phyloP scores from a whole-genome alignment of 2,888 invertebrate genomes.

The Trissolcus brochymenae region DNA sequence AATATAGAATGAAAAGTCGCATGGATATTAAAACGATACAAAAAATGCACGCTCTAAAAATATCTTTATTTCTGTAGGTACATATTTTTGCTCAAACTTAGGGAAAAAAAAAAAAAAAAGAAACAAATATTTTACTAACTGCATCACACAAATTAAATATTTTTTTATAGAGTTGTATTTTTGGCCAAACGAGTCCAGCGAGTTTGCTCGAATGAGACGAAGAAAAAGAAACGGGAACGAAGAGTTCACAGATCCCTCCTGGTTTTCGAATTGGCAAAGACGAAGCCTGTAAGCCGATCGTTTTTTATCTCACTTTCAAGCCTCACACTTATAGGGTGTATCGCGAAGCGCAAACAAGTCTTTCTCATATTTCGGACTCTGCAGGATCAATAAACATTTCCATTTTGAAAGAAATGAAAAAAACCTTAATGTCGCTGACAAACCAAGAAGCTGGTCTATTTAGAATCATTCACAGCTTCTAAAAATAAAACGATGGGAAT shows the following conservation, averaged over 20 bases:
- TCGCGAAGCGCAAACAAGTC: slow-evolving; percentile 31
- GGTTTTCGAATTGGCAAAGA: slow-evolving; percentile 52
- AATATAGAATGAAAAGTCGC: too few species aligned
- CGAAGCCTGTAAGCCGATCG: slow-evolving; percentile 59
- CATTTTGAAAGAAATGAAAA: slow-evolving; percentile 6
- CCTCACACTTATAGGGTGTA: slow-evolving; percentile 52
- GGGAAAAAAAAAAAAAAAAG: too few species aligned
- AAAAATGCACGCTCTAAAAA: too few species aligned
- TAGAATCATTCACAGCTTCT: too few species aligned
- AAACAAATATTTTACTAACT: too few species aligned
- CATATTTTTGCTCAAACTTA: too few species aligned
- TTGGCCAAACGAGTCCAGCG: slow-evolving; percentile 33
- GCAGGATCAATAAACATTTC: slow-evolving; percentile 42
- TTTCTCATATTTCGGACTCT: slow-evolving; percentile 41
- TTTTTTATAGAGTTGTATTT: slow-evolving; percentile 36
- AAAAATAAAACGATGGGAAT: too few species aligned
- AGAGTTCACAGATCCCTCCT: slow-evolving; percentile 32
- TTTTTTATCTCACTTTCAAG: slow-evolving; percentile 55
- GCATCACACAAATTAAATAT: slow-evolving; percentile 3
- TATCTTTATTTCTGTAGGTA: too few species aligned
- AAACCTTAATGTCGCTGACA: neutral
- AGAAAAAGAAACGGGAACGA: slow-evolving; percentile 44
- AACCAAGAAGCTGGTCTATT: too few species aligned
- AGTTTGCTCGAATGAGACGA: slow-evolving; percentile 24
- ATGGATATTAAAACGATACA: too few species aligned